These are phyloP conservation scores for Bovichtus diacanthus DNA, from an alignment of 2,797 vertebrate species.

Conservation along the genomic window DNA sequence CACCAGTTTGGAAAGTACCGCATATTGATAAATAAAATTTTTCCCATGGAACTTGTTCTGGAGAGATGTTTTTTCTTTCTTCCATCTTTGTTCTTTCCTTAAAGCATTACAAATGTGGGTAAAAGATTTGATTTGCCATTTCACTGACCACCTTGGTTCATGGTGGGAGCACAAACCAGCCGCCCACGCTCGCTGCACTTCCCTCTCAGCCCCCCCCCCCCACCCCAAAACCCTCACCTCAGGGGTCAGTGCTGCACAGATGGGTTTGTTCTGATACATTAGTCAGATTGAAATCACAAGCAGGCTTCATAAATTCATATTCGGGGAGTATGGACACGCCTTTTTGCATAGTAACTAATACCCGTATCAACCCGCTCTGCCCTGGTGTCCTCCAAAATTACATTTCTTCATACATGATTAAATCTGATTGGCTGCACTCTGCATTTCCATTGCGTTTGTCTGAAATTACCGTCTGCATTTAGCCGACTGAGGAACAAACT, in stretches of 20 bases:
- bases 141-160: conserved; percentile 54
- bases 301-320: conserved; percentile 85
- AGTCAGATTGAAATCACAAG: conserved; percentile 86
- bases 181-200: conserved; percentile 55
- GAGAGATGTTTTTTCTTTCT: conserved; percentile 45
- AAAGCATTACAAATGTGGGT: conserved; percentile 24
- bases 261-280: conserved; percentile 86
- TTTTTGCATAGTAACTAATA: conserved; percentile 82
- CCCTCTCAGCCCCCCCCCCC: conserved; percentile 13
- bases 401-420: conserved; percentile 85
- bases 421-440: conserved; percentile 80
- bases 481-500: conserved; percentile 62
- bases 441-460: conserved; percentile 79
- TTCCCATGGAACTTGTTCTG: conserved; percentile 85
- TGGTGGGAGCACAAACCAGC: conserved; percentile 50
- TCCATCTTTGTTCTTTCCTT: conserved; percentile 8
- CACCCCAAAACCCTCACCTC: conserved; percentile 67
- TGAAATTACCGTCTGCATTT: conserved; percentile 77
- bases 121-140: conserved; percentile 48
- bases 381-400: conserved; percentile 83
- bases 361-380: conserved; percentile 77
- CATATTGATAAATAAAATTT: conserved; percentile 89
- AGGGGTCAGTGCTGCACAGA: conserved; percentile 82
- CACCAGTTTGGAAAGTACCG: conserved; percentile 86
- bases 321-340: conserved; percentile 73